Evolutionary conservation across 1,140 invertebrate species (phyloP).

Genomic region (Drosophila nigromelanica): DNA sequence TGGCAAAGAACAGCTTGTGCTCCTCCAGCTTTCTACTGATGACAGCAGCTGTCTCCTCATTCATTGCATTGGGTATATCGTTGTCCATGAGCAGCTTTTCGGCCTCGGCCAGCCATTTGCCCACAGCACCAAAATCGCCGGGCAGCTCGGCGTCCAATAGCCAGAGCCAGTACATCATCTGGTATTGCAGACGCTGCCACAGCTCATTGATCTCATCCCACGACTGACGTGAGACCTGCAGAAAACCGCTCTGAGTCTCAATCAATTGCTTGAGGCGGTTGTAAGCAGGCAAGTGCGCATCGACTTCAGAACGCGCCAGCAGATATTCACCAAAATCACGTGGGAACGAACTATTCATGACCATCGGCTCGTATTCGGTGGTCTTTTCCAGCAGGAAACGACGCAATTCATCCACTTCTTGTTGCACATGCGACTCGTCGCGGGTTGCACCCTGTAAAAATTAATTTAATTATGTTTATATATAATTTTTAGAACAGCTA

Average conservation of each 20-base stretch:
- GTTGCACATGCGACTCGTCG: conserved; percentile 86
- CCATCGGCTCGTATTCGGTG: conserved; percentile 85
- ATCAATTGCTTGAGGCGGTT: conserved; percentile 90
- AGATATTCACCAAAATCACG: conserved; percentile 89
- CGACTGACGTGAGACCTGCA: conserved; percentile 91
- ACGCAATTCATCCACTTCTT: conserved; percentile 91
- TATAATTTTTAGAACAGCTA: background rate
- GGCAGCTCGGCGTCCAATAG: conserved; percentile 92
- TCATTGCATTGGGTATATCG: conserved; percentile 92
- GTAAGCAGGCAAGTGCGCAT: conserved; percentile 88
- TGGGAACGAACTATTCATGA: conserved; percentile 88
- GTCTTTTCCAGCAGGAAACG: conserved; percentile 92
- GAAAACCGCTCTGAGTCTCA: conserved; percentile 89
- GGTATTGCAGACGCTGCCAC: conserved; percentile 90
- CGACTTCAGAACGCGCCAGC: conserved; percentile 88
- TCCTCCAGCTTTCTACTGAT: conserved; percentile 95
- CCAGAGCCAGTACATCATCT: conserved; percentile 94
- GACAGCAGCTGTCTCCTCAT: conserved; percentile 93
- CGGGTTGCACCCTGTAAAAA: conserved; percentile 66
- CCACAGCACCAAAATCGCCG: conserved; percentile 92
- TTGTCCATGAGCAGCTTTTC: conserved; percentile 93
- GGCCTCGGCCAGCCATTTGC: conserved; percentile 94
- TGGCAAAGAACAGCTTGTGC: conserved; percentile 94
- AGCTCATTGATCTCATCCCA: conserved; percentile 91
- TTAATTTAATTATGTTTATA: conserved; percentile 4